Base-by-base conservation (phyloP, 2,888 invertebrate genomes). In the Neuroscelio doddi region DNA sequence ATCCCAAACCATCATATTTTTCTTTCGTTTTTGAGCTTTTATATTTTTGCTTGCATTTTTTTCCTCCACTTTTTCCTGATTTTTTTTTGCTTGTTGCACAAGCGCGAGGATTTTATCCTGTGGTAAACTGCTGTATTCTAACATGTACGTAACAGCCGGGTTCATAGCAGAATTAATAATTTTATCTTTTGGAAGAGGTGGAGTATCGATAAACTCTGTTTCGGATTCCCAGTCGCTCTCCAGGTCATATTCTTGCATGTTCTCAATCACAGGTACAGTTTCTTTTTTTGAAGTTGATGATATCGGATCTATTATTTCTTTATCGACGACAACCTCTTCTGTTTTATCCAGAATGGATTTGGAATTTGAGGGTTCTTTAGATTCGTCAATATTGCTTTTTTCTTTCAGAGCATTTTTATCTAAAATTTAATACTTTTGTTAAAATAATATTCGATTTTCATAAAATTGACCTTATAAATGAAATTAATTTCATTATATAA, bases 81-180 rank as follows among this genome's bases (percentile, higher is more conserved):
- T 67, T 47, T 70, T 69, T 41, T 71, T 80, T 17, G 74, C 79
- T 49, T 81, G 77, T 39, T 85, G 78, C 1, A 86, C 80, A 24
- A 86, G 68, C 16, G 76, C 63, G 0, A 84, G 84, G 63, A 94
- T 91, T 77, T 92, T 90, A 65, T 88, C 88, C 68, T 91, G 89
- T 42, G 92, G 90, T 73, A 93, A 88, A 63, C 91, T 93, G 73
- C 90, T 92, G 73, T 92, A 90, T 82, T 93, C 93, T 79, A 90
- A 87, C 87, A 93, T 93, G 69, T 92, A 93, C 29, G 88, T 87
- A 77, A 91, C 87, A 1, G 92, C 92, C 30, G 91, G 88, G 57
- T 85, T 83, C 39, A 72, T n/a, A 0, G 64, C 42, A n/a, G 64
- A 44, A 24, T 68, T 71, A 15, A 49, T 34, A 38, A 53, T 68